A percentile compares a stretch with the other conserved stretches of the same genome.
phyloP scores from a whole-genome alignment of 1,140 invertebrate genomes.

The Parapsyche elsis region DNA sequence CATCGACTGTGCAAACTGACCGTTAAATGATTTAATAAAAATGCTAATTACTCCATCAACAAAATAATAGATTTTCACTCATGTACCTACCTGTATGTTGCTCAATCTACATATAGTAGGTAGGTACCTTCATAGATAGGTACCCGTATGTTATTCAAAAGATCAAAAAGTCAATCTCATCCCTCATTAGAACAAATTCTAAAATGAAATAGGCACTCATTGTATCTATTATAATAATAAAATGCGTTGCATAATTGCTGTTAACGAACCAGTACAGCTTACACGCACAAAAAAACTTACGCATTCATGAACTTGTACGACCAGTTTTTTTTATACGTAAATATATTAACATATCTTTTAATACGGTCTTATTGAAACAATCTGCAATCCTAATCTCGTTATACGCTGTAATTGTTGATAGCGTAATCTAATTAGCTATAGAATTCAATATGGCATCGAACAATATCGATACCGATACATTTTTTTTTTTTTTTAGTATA shows the following conservation, averaged over 20 bases:
- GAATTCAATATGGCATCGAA: background rate
- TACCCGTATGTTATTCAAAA: too few relatives aligned
- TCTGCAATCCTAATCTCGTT: constrained; percentile 33
- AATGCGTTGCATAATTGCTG: background rate
- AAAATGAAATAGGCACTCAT: too few relatives aligned
- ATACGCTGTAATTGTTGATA: constrained; percentile 28
- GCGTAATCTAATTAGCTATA: constrained; percentile 32
- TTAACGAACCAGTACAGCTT: constrained; percentile 4
- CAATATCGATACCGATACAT: background rate
- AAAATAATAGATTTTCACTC: too few relatives aligned
- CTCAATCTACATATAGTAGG: too few relatives aligned
- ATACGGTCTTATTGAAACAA: constrained; percentile 41
- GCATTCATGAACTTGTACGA: constrained; percentile 5
- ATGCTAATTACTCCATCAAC: too few relatives aligned
- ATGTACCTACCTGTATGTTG: too few relatives aligned
- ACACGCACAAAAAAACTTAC: background rate
- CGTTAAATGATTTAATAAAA: too few relatives aligned
- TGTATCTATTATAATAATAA: background rate
- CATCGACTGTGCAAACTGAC: too few relatives aligned
- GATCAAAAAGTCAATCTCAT: too few relatives aligned
- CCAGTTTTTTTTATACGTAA: constrained; percentile 4
- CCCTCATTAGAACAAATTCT: too few relatives aligned
- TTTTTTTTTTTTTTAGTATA: too few relatives aligned
- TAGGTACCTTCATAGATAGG: too few relatives aligned
- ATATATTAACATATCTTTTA: constrained; percentile 8